phyloP scores from a whole-genome alignment of 2,113 vertebrate genomes.

The Nothobranchius kuhntae region DNA sequence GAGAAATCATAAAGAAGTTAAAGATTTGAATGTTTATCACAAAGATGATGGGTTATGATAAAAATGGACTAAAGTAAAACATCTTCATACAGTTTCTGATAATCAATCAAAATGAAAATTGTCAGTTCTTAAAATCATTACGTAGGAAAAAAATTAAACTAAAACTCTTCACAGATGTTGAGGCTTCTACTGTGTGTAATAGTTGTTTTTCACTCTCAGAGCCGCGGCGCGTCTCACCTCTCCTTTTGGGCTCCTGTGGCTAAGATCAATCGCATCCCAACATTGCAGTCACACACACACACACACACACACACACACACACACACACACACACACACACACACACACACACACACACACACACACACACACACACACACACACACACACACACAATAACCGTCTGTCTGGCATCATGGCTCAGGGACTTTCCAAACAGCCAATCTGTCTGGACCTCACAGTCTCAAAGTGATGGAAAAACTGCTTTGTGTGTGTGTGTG shows the following conservation, averaged over 20 bases:
- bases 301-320: constrained; percentile 18
- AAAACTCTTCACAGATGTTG: background rate
- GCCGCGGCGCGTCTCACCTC: constrained; percentile 14
- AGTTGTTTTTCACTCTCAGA: constrained; percentile 23
- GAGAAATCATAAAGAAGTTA: too few relatives aligned
- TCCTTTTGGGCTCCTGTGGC: constrained; percentile 35
- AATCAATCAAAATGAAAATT: background rate
- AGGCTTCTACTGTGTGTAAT: constrained; percentile 13
- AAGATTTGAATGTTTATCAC: too few relatives aligned
- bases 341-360: constrained; percentile 21
- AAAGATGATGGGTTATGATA: too few relatives aligned
- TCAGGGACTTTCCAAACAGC: constrained; percentile 41
- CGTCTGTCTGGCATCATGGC: constrained; percentile 29
- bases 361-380: background rate
- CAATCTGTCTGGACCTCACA: constrained; percentile 59
- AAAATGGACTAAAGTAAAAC: too few relatives aligned
- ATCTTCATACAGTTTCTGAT: background rate
- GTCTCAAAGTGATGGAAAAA: constrained; percentile 39
- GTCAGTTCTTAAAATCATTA: constrained; percentile 1
- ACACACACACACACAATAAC: background rate
- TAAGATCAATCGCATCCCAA: constrained; percentile 49
- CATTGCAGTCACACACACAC: constrained; percentile 18
- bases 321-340: constrained; percentile 12
- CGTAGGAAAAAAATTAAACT: background rate
- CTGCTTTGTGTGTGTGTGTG: background rate